Conservation (phyloP, 2,797 vertebrate genomes). For the Allobates femoralis region DNA sequence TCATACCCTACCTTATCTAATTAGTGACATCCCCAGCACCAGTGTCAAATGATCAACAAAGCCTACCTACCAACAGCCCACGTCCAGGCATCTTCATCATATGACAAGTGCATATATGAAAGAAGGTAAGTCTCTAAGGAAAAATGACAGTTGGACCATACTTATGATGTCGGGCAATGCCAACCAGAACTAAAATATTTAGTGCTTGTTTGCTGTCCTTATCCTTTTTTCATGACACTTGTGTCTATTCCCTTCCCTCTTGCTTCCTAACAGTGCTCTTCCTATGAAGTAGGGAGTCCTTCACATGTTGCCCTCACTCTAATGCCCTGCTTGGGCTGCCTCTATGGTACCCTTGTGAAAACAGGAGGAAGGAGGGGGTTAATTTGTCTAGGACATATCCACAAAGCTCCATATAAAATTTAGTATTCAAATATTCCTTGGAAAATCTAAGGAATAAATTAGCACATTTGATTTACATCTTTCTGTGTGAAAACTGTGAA, state of each 20-base stretch:
- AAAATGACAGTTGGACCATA: no score
- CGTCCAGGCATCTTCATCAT: background rate
- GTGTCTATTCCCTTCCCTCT: background rate
- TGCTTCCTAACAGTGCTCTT: background rate
- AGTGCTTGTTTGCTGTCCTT: background rate
- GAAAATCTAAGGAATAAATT: constrained; percentile 49
- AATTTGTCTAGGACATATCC: constrained; percentile 9
- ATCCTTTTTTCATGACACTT: background rate
- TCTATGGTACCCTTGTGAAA: no score
- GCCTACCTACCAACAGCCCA: background rate
- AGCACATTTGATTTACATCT: constrained; percentile 33
- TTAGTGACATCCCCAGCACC: background rate
- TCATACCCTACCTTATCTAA: no score
- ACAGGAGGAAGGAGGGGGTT: background rate
- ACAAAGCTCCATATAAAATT: constrained; percentile 2
- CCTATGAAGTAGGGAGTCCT: background rate
- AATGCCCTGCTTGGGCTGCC: no score
- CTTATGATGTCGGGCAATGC: background rate
- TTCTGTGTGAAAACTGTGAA: constrained; percentile 33
- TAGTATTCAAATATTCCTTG: constrained; percentile 29
- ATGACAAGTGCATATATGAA: background rate
- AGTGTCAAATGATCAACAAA: no score
- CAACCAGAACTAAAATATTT: background rate
- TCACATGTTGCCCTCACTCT: background rate
- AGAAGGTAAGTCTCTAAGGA: background rate